These are phyloP conservation scores for Fopius arisanus DNA, from an alignment of 1,140 invertebrate genomes.

Conservation along the genomic window DNA sequence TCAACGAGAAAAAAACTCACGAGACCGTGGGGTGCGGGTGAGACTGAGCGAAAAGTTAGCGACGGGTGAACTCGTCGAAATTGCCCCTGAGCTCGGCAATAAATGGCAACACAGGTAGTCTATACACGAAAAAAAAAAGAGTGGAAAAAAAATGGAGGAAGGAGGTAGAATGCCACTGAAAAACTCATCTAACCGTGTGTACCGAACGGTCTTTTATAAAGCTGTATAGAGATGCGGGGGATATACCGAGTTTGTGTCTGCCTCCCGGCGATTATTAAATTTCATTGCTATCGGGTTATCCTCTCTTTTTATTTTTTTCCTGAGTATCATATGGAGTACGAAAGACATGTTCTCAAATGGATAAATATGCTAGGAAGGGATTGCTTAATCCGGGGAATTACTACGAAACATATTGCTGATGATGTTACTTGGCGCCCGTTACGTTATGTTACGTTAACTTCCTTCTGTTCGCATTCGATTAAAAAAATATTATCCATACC, in stretches of 20 bases:
- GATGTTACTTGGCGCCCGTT: too few relatives aligned
- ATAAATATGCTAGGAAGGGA: background rate
- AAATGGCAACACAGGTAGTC: constrained; percentile 26
- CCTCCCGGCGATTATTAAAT: background rate
- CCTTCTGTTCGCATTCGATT: too few relatives aligned
- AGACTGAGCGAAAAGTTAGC: background rate
- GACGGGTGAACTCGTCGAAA: constrained; percentile 24
- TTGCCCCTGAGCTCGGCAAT: constrained; percentile 27
- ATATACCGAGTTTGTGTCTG: background rate
- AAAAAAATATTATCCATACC: too few relatives aligned
- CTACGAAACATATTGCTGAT: too few relatives aligned
- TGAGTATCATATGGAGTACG: background rate
- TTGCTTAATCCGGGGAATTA: too few relatives aligned
- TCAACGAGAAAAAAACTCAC: background rate
- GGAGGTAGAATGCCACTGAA: constrained; percentile 23
- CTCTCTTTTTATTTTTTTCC: background rate
- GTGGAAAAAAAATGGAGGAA: background rate
- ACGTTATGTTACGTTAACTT: too few relatives aligned
- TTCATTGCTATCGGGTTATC: background rate
- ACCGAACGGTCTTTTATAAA: constrained; percentile 22
- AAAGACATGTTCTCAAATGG: background rate
- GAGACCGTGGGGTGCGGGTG: background rate
- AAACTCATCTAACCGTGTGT: constrained; percentile 31
- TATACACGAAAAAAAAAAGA: constrained; percentile 9
- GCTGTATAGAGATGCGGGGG: background rate